These are phyloP conservation scores for Xiphophorus maculatus DNA, from an alignment of 2,113 vertebrate genomes.

Conservation along the genomic window DNA sequence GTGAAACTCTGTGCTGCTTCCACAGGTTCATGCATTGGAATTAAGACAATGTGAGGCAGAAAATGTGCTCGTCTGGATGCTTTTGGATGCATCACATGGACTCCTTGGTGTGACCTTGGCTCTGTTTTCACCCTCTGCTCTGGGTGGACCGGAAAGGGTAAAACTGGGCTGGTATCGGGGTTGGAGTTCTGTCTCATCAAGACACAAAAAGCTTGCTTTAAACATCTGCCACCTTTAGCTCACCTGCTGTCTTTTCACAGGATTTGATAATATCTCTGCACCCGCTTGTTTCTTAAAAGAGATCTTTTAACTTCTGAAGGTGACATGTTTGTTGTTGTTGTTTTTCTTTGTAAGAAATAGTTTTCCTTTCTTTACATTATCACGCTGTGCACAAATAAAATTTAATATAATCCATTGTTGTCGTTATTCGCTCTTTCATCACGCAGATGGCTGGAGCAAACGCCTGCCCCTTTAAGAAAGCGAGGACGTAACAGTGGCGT, in stretches of 20 bases:
- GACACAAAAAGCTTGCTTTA: slow-evolving; percentile 53
- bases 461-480: background rate
- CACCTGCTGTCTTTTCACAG: slow-evolving; percentile 71
- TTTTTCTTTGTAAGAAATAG: slow-evolving; percentile 57
- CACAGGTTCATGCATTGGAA: slow-evolving; percentile 60
- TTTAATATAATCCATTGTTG: slow-evolving; percentile 65
- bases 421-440: background rate
- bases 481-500: slow-evolving; percentile 8
- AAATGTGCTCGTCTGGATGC: slow-evolving; percentile 9
- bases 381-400: slow-evolving; percentile 84
- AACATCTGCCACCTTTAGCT: slow-evolving; percentile 59
- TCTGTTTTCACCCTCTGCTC: slow-evolving; percentile 7
- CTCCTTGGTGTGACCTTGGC: background rate
- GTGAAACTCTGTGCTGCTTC: slow-evolving; percentile 38
- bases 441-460: background rate
- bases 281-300: slow-evolving; percentile 47
- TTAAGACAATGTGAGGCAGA: slow-evolving; percentile 43
- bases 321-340: slow-evolving; percentile 56
- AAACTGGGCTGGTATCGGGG: background rate
- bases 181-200: slow-evolving; percentile 20
- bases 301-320: slow-evolving; percentile 60
- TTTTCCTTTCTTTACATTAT: slow-evolving; percentile 69
- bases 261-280: slow-evolving; percentile 36
- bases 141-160: slow-evolving; percentile 11
- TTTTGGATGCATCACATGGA: background rate